A percentile compares a stretch with the other conserved stretches of the same genome.
These are phyloP conservation scores for Malurus melanocephalus DNA, from an alignment of 2,113 vertebrate species.

Conservation along the genomic window DNA sequence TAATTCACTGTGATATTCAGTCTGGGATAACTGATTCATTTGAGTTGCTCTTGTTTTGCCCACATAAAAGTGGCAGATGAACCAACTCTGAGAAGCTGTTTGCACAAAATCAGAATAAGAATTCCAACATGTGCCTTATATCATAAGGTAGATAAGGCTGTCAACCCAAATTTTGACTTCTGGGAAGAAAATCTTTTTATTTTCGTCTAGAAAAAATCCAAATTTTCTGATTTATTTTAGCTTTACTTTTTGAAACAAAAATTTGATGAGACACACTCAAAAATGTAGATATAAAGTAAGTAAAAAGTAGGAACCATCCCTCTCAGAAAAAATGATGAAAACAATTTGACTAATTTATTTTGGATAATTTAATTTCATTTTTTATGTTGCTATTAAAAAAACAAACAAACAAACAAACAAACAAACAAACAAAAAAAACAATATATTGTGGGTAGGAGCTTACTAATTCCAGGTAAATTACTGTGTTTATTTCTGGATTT, in stretches of 20 bases:
- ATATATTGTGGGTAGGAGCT: neutral
- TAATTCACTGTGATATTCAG: neutral
- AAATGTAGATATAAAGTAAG: neutral
- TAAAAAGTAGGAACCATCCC: neutral
- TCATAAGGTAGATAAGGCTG: neutral
- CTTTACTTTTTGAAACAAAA: neutral
- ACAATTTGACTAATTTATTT: neutral
- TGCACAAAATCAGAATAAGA: neutral
- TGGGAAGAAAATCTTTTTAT: neutral
- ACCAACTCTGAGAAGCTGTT: neutral
- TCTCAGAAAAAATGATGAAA: neutral
- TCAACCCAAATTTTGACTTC: neutral
- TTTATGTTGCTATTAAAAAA: neutral
- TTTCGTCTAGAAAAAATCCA: neutral
- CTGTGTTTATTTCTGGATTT: neutral
- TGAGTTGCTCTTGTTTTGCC: neutral
- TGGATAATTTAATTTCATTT: neutral
- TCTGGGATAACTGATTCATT: neutral
- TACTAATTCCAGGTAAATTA: neutral
- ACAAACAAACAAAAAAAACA: neutral
- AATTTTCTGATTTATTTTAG: neutral
- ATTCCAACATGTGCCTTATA: accelerated
- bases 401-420: too few species aligned
- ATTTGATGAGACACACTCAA: neutral
- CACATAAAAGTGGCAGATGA: neutral